Conservation (phyloP, 2,797 vertebrate species). For the Manis javanica region DNA sequence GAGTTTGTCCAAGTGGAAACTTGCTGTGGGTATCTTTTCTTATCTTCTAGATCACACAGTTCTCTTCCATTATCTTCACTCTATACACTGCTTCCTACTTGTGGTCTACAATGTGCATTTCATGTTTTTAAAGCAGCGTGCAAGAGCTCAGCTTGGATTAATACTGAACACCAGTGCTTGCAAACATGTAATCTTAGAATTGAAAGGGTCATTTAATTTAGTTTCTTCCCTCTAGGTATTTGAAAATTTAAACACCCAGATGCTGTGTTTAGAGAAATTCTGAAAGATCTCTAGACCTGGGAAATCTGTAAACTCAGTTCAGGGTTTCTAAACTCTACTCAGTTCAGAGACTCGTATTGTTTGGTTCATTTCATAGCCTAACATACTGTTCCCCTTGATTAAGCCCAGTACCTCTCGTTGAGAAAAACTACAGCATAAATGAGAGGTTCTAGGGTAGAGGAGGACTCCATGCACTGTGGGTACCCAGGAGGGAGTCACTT, state of each 20-base stretch:
- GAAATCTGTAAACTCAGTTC: constrained; percentile 18
- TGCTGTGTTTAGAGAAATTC: constrained; percentile 32
- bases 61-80: not conserved
- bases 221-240: constrained; percentile 44
- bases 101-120: not conserved
- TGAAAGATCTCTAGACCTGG: not conserved
- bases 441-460: not conserved
- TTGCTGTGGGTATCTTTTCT: not conserved
- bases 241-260: constrained; percentile 55
- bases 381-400: not conserved
- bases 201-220: constrained; percentile 52
- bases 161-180: not conserved
- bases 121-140: constrained; percentile 25
- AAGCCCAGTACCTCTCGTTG: not conserved
- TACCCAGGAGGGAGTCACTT: not conserved
- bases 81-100: not conserved
- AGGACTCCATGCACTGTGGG: not conserved
- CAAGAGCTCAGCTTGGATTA: constrained; percentile 28
- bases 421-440: not conserved
- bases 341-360: not conserved
- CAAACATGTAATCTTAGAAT: constrained; percentile 25
- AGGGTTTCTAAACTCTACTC: not conserved
- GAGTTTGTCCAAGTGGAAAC: not conserved
- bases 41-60: not conserved
- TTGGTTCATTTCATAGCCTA: constrained; percentile 13